Conservation (phyloP, 2,113 vertebrate genomes). For the Leucosticte australis region DNA sequence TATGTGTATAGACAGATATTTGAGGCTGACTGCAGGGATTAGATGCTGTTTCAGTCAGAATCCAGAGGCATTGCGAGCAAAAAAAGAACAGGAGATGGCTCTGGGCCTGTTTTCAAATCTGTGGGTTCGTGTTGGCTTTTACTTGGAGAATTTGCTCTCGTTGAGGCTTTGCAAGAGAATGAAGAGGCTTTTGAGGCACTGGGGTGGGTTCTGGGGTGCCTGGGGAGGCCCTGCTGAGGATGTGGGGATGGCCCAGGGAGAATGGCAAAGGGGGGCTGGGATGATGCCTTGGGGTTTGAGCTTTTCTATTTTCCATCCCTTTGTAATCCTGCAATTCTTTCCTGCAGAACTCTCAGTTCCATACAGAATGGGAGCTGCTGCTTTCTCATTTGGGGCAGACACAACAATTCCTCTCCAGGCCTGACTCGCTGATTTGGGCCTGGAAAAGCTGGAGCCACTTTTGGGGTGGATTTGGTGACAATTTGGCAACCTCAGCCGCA, state of each 20-base stretch:
- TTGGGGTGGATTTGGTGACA: background rate
- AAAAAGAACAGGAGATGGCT: background rate
- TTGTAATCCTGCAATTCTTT: background rate
- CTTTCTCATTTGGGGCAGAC: background rate
- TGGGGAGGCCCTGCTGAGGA: background rate
- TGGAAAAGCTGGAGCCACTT: background rate
- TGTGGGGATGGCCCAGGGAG: background rate
- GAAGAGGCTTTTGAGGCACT: fast-evolving
- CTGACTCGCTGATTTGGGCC: background rate
- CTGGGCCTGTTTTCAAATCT: background rate
- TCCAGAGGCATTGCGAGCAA: background rate
- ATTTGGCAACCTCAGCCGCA: background rate
- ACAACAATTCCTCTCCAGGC: background rate
- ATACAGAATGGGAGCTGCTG: background rate
- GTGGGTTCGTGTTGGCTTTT: background rate
- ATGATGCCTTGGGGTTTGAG: too few species aligned
- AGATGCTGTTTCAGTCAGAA: background rate
- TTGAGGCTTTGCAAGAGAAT: background rate
- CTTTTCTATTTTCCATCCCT: background rate
- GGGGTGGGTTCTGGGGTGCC: background rate
- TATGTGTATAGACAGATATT: background rate
- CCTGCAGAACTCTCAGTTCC: background rate
- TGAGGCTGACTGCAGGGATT: background rate
- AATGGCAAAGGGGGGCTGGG: background rate
- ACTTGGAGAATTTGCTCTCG: background rate